Evolutionary conservation across 1,140 invertebrate genomes (phyloP).

Genomic region (Elysia chlorotica): DNA sequence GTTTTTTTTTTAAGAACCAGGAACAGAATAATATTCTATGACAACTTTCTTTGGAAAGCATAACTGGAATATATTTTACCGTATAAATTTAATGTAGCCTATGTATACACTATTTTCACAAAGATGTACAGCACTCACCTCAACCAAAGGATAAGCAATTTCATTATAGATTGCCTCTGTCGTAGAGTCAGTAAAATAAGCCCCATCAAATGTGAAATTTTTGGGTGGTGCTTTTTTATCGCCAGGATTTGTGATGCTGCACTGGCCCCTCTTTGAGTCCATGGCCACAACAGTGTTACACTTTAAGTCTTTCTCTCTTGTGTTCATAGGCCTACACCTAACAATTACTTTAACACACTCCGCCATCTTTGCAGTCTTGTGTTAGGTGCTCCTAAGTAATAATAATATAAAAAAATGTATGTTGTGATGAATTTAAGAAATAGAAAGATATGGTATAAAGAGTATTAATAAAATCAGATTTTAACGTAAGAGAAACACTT

Average conservation of each 20-base stretch:
- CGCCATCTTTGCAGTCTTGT: slow-evolving; percentile 32
- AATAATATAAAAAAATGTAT: no score
- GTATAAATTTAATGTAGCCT: not conserved
- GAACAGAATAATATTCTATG: not conserved
- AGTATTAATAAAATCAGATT: no score
- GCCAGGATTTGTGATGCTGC: slow-evolving; percentile 68
- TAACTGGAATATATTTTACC: not conserved
- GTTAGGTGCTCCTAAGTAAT: no score
- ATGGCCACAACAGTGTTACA: slow-evolving; percentile 80
- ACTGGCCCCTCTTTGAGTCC: slow-evolving; percentile 67
- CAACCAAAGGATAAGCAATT: slow-evolving; percentile 72
- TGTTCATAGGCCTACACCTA: slow-evolving; percentile 88
- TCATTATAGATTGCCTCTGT: slow-evolving; percentile 75
- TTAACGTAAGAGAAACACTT: no score
- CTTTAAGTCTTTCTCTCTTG: slow-evolving; percentile 73
- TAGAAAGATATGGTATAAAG: no score
- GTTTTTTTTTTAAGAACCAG: not conserved
- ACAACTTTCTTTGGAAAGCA: not conserved
- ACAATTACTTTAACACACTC: slow-evolving; percentile 91
- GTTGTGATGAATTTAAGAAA: no score
- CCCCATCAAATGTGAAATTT: slow-evolving; percentile 77
- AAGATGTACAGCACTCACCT: slow-evolving; percentile 63
- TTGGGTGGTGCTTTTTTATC: slow-evolving; percentile 71
- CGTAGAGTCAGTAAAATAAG: slow-evolving; percentile 68
- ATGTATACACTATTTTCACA: not conserved